A percentile compares a stretch with the other conserved stretches of the same genome.
phyloP scores from a whole-genome alignment of 2,888 invertebrate species.

The Aromia moschata region DNA sequence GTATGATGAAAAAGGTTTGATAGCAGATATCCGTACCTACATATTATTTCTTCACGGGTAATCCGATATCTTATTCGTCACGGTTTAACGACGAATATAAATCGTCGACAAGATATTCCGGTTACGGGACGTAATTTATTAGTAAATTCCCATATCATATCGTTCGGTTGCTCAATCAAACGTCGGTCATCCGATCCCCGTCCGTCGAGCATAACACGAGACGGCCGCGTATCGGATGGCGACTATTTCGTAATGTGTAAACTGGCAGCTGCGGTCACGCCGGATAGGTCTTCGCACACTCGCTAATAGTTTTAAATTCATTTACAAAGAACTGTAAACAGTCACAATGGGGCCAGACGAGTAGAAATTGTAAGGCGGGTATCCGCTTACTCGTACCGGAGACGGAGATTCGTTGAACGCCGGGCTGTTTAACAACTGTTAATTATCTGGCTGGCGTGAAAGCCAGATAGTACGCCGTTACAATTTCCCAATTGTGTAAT shows the following conservation, averaged over 20 bases:
- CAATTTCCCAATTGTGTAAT: too few species aligned
- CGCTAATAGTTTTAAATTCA: conserved; percentile 38
- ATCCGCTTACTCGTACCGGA: conserved; percentile 1
- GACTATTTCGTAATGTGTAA: conserved; percentile 34
- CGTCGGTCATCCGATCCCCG: conserved; percentile 45
- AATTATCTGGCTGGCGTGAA: not conserved
- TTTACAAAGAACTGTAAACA: conserved; percentile 24
- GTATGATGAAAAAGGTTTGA: too few species aligned
- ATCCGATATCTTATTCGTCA: not conserved
- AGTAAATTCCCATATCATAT: conserved; percentile 63
- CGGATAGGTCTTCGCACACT: conserved; percentile 34
- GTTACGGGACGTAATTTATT: conserved; percentile 54
- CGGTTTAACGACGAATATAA: not conserved
- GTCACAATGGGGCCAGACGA: conserved; percentile 2
- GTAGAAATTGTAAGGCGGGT: conserved; percentile 7
- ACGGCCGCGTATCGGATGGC: conserved; percentile 23
- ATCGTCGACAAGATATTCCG: conserved; percentile 17
- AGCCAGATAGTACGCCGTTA: too few species aligned
- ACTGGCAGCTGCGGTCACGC: conserved; percentile 42
- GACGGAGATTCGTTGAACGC: not conserved
- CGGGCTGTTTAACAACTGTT: not conserved
- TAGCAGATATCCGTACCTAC: too few species aligned
- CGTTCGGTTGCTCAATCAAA: conserved; percentile 57
- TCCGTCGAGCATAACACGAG: conserved; percentile 28
- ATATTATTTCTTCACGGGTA: not conserved